Base-by-base conservation (phyloP, 2,888 invertebrate genomes). In the Cremastobaeus sp. region DNA sequence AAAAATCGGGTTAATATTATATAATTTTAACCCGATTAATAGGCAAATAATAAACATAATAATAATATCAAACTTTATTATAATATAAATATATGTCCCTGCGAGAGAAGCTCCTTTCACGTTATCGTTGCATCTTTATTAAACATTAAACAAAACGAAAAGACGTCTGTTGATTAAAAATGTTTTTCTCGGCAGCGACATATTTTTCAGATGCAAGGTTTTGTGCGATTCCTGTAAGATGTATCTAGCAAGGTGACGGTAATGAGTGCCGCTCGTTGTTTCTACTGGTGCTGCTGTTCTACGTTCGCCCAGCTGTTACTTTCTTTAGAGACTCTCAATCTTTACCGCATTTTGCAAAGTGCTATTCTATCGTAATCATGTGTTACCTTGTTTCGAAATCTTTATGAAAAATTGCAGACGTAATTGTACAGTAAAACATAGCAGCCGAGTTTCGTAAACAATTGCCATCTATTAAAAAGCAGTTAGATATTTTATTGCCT, bases 221-320 rank as follows among this genome's bases (percentile, higher is more conserved):
- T 6, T 11, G 37, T 28, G 34, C 59, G 37, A 62, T 73, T 73
- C 50, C 50, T 45, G 34, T 65, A 66, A 64, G 64, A 79, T 65
- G 71, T 76, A 71, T 73, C 73, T 54, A 71, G 76, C 48, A 74
- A 78, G 81, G 76, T 78, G 78, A 81, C 79, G 80, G 80, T 81
- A 81, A 82, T 79, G 81, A 74, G 80, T 72, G 60, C 73, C 72
- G 62, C 74, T 71, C 65, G 14, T 25, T 55, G 77, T 74, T 78
- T 66, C 68, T 73, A 73, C 64, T 73, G 75, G 76, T 60, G 77
- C 65, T 47, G 41, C 59, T 62, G 59, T 52, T 78, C 76, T 80
- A 78, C 79, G 81, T 79, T 78, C 77, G 68, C 35, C 78, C 82
- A 82, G 83, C 81, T 82, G 83, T 82, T 80, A 82, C 83, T 81